A percentile compares a stretch with the other conserved stretches of the same genome.
Conservation (phyloP, 2,888 invertebrate species). For the Timema cristinae region DNA sequence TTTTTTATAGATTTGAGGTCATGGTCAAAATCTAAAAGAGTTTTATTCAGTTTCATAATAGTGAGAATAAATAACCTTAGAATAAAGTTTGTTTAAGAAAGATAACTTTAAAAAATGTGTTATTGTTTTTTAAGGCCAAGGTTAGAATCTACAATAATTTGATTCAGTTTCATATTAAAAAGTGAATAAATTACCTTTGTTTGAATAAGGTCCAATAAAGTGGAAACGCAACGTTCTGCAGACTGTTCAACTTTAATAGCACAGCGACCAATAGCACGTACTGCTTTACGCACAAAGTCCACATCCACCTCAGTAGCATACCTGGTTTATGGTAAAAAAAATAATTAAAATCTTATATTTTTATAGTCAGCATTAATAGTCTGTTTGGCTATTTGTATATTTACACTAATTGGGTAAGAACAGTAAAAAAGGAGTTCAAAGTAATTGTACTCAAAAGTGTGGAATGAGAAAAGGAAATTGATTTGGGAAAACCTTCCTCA, state of each 20-base stretch:
- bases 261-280: conserved; percentile 96
- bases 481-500: too few relatives aligned
- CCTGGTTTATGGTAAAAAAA: conserved; percentile 35
- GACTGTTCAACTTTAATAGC: conserved; percentile 98
- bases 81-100: not conserved
- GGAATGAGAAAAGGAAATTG: too few relatives aligned
- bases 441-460: too few relatives aligned
- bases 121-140: not conserved
- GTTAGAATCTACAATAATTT: not conserved
- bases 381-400: too few relatives aligned
- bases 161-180: not conserved
- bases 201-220: conserved; percentile 94
- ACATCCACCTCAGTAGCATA: conserved; percentile 99
- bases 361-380: too few relatives aligned
- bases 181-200: conserved; percentile 68
- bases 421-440: too few relatives aligned
- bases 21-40: too few relatives aligned
- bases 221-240: conserved; percentile 97
- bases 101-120: not conserved
- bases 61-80: not conserved
- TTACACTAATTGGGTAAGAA: too few relatives aligned
- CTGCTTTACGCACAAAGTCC: conserved; percentile 98
- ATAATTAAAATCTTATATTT: too few relatives aligned
- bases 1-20: not conserved
- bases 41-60: too few relatives aligned